Percentiles rank a stretch among this genome's conserved stretches.
Conservation (phyloP, 1,140 invertebrate genomes). For the Arctopsyche grandis region DNA sequence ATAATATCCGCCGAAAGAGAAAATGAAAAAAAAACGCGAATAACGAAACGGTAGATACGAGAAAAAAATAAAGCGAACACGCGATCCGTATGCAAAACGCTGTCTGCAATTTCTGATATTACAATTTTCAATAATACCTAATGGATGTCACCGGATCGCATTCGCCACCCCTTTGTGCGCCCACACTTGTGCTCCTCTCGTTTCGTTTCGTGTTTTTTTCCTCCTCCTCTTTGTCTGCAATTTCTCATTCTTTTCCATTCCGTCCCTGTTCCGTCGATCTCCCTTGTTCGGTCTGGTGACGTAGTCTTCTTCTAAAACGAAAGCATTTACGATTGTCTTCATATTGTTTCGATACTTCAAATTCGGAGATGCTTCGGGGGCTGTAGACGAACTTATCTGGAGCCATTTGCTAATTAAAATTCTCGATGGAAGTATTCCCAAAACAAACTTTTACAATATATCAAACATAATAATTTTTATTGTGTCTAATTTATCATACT, state of each 20-base stretch:
- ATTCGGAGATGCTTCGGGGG: not conserved
- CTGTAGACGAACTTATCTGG: not conserved
- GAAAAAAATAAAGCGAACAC: slow-evolving; percentile 23
- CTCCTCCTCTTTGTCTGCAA: slow-evolving; percentile 38
- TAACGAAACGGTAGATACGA: no score
- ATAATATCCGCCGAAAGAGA: no score
- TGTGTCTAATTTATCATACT: no score
- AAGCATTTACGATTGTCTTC: slow-evolving; percentile 43
- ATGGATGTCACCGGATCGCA: slow-evolving; percentile 63
- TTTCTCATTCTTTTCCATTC: slow-evolving; percentile 33
- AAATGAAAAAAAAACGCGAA: no score
- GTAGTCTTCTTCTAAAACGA: not conserved
- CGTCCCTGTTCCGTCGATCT: not conserved
- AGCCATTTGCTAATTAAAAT: slow-evolving; percentile 43
- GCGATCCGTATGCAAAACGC: slow-evolving; percentile 26
- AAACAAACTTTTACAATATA: no score
- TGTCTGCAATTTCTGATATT: slow-evolving; percentile 66
- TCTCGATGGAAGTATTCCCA: not conserved
- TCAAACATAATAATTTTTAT: no score
- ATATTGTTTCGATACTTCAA: slow-evolving; percentile 41
- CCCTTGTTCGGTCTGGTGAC: not conserved
- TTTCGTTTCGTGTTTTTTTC: slow-evolving; percentile 54
- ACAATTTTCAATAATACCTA: slow-evolving; percentile 69
- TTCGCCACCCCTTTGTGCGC: slow-evolving; percentile 57
- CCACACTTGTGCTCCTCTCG: slow-evolving; percentile 57